Base-by-base conservation (phyloP, 1,140 invertebrate genomes). In the Drosophila serrata region DNA sequence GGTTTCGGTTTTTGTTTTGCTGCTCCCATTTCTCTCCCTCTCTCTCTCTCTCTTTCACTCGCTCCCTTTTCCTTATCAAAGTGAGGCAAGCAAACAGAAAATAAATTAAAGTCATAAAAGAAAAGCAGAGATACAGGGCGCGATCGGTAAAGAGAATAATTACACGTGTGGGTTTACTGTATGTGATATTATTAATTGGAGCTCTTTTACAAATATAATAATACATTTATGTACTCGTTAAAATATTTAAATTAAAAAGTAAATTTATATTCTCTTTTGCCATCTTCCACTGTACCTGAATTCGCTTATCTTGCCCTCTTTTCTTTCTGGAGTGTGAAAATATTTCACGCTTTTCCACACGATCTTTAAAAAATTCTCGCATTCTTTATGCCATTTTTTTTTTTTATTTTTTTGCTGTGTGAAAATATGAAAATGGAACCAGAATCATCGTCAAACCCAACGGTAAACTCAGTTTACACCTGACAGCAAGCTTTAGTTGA, bases 371-470 rank as follows among this genome's bases (percentile, higher is more conserved):
- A 40, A 42, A 58, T 17, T 40, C 51, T n/a, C 11, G 7, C n/a
- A 22, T 22, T 42, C 43, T 46, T 60, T 65, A 19, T 49, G 33
- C 31, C 19, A 35, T 35, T 46, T 46, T 51, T 37, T 49, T 45
- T 45, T 65, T 24, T 24, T 24, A 3, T 2, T 24, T 24, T n/a
- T n/a, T n/a, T n/a, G n/a, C 31, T 49, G 59, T 68, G 64, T 24
- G 63, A 67, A 67, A 46, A 48, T 67, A 19, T 63, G 59, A 67
- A 65, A 65, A 65, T 60, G 63, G 51, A 64, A 64, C 61, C 53
- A 64, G 61, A 65, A 12, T 39, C 42, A 65, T 59, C 55, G 57
- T 65, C 45, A 65, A 65, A 22, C n/a, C 33, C 57, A 65, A 60
- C 63, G 43, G 63, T 65, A 35, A 65, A 63, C n/a, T 33, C 12